These are phyloP conservation scores for Phania funesta DNA, from an alignment of 2,888 invertebrate genomes.

Conservation along the genomic window DNA sequence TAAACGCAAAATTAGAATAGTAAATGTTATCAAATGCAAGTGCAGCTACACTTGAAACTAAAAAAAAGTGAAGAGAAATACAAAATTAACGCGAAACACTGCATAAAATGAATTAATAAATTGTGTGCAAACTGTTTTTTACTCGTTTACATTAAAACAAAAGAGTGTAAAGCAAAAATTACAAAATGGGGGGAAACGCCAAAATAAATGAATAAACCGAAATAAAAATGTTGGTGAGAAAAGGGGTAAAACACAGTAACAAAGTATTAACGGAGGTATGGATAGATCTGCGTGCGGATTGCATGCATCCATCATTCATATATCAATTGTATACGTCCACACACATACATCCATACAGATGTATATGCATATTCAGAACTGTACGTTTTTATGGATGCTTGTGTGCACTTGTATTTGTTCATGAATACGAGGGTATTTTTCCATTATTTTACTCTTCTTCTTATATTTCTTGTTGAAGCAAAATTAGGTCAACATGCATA, in stretches of 20 bases:
- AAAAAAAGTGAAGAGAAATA: not conserved
- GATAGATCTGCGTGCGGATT: conserved; percentile 28
- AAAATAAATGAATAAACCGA: conserved; percentile 31
- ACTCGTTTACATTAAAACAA: conserved; percentile 51
- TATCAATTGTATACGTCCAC: not conserved
- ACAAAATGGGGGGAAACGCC: conserved; percentile 20
- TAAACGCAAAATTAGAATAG: not conserved
- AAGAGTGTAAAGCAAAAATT: conserved; percentile 44
- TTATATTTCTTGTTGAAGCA: conserved; percentile 24
- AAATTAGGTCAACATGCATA: conserved; percentile 67
- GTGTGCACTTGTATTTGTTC: conserved; percentile 44
- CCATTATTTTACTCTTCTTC: conserved; percentile 37
- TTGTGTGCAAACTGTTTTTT: conserved; percentile 62
- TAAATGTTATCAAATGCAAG: conserved; percentile 10
- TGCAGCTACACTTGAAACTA: not conserved
- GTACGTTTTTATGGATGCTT: conserved; percentile 1
- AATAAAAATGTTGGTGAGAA: conserved; percentile 3
- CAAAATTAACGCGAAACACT: conserved; percentile 38
- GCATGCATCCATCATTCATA: conserved; percentile 9
- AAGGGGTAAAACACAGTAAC: conserved; percentile 21
- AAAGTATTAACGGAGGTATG: conserved; percentile 59
- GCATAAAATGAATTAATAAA: conserved; percentile 64
- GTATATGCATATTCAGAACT: not conserved
- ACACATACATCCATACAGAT: conserved; percentile 1
- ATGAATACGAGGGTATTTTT: conserved; percentile 55